Base-by-base conservation (phyloP, 1,140 invertebrate genomes). In the Papilio glaucus region DNA sequence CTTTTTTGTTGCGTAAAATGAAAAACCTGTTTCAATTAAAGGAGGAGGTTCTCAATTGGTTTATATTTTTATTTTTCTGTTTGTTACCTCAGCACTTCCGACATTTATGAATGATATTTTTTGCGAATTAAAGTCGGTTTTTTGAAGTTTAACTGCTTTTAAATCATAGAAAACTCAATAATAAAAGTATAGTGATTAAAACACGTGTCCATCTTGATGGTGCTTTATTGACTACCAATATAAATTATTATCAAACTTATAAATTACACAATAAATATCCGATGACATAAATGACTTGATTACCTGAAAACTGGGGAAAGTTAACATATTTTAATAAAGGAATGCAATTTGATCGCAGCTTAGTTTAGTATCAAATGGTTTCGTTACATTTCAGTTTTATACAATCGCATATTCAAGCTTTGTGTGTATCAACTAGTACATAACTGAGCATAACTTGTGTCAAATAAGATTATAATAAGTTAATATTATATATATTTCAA, bases 241-340 rank as follows among this genome's bases (percentile, higher is more conserved):
- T 88, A 90, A 90, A 90, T 90, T 85, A 89, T 85, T 86, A 88
- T 78, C 87, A 89, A 89, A 85, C 82, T 85, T 85, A 90, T 83
- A 90, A 85, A 87, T 88, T 85, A 88, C 68, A 85, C 79, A 90
- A 90, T 90, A 90, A 90, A 88, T 88, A 86, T 82, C 80, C 68
- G 76, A 78, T 80, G 78, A 81, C 74, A 88, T 83, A 82, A 82
- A 75, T 77, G 70, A 75, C 69, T 53, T 76, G 72, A 75, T 73
- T 79, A 77, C 74, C 71, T 81, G 72, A 78, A 76, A 80, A 75
- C 75, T 72, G 75, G 76, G 72, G 75, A 74, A 74, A 77, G 71
- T 77, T 71, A 75, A 79, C 74, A 75, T 67, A 76, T 72, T 38
- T 77, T 78, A 73, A 77, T 83, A 80, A 73, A 82, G 85, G 85